Base-by-base conservation (phyloP, 2,113 vertebrate species). In the Gallinago paraguaiae region DNA sequence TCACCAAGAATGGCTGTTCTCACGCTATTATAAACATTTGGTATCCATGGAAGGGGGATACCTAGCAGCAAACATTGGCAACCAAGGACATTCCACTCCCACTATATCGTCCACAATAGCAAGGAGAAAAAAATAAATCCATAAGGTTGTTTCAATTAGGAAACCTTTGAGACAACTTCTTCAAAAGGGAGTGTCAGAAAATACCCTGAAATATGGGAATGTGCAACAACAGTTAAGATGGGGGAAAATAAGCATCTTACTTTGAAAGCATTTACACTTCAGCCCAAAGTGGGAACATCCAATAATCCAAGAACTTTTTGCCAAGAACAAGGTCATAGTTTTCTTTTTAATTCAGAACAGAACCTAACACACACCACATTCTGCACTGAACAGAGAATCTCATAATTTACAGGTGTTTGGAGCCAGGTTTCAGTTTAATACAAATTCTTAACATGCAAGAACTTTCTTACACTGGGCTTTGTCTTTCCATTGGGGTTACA, bases 21-120 rank as follows among this genome's bases (percentile, higher is more conserved):
- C 91, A 93, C 93, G 91, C 92, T 84, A 50, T 82, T 92, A 88
- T 41, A 96, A 96, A 96, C 95, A 93, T 79, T 89, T 84, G 86
- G 96, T 97, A 96, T 96, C 96, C 95, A 96, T 91, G 93, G 96
- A 96, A 93, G 95, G 93, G 86, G 93, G 86, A 95, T 82, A 96
- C 91, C 95, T 91, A 87, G 92, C 78, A 96, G 95, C 91, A 96
- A 97, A 95, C 91, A 96, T 17, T 95, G 95, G 96, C 96, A 96
- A 77, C 61, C 39, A 61, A 77, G 81, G 63, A 92, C 93, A 94
- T 95, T 97, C 92, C 92, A 89, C 69, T 87, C 83, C 69, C 83
- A 85, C 96, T 84, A 2, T 56, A 94, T 15, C 0, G 39, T 94
- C 92, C 76, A 72, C 86, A 91, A 91, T 0, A 87, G 70, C 75